Evolutionary conservation across 2,797 vertebrate species (phyloP).

Genomic region (Lateolabrax maculatus): DNA sequence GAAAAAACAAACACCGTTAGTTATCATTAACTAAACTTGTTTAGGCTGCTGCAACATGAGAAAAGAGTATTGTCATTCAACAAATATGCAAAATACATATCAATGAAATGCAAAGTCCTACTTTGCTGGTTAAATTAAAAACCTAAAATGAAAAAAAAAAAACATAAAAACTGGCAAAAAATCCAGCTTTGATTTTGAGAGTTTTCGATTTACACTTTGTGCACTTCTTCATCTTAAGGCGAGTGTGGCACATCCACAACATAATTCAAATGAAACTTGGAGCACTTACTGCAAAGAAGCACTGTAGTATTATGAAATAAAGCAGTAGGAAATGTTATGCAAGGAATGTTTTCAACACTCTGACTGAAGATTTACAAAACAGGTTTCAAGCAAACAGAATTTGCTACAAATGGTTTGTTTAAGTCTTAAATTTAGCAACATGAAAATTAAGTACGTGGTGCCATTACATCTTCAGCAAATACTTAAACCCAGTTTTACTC

Average conservation of each 20-base stretch:
- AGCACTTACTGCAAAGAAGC: background rate
- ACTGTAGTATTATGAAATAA: background rate
- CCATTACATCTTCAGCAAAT: background rate
- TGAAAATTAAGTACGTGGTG: background rate
- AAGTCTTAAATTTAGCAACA: background rate
- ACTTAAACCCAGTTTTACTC: background rate
- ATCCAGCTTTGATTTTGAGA: background rate
- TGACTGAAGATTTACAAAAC: background rate
- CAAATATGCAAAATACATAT: slow-evolving; percentile 16
- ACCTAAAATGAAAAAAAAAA: background rate
- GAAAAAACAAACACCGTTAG: slow-evolving; percentile 43
- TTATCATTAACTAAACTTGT: slow-evolving; percentile 18
- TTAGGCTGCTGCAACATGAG: slow-evolving; percentile 32
- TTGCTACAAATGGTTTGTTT: background rate
- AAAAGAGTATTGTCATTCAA: slow-evolving; percentile 28
- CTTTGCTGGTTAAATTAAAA: slow-evolving; percentile 1
- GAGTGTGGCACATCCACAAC: background rate
- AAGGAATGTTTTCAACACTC: background rate
- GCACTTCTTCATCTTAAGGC: background rate
- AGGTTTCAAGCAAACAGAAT: background rate
- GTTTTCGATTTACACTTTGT: background rate
- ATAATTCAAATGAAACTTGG: background rate
- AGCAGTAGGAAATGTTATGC: background rate
- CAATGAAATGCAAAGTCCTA: slow-evolving; percentile 9
- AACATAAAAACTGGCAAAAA: background rate